Evolutionary conservation across 2,888 invertebrate genomes (phyloP).

Genomic region (Rhamphomyia laevipes): DNA sequence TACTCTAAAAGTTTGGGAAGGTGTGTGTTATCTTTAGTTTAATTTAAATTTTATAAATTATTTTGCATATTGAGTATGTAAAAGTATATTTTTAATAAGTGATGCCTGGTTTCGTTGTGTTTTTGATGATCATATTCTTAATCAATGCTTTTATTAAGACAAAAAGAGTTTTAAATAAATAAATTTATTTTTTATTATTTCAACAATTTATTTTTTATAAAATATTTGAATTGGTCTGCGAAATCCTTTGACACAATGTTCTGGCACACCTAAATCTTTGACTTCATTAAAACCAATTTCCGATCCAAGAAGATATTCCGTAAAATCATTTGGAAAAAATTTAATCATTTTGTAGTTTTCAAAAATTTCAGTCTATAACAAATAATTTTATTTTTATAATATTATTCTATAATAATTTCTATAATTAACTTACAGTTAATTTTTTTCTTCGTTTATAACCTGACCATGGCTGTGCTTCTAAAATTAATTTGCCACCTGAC

Average conservation of each 20-base stretch:
- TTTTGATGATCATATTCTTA: too few relatives aligned
- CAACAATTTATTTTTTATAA: constrained; percentile 18
- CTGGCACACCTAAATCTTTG: constrained; percentile 47
- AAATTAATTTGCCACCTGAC: constrained; percentile 63
- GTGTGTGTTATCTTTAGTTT: too few relatives aligned
- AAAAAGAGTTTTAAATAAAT: too few relatives aligned
- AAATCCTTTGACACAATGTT: constrained; percentile 53
- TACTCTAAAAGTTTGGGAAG: too few relatives aligned
- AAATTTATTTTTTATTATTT: too few relatives aligned
- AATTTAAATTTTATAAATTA: too few relatives aligned
- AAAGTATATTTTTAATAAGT: too few relatives aligned
- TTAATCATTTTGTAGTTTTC: constrained; percentile 46
- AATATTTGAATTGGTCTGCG: constrained; percentile 45
- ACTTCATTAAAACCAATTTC: constrained; percentile 56
- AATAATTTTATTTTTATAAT: neutral
- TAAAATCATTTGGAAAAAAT: constrained; percentile 57
- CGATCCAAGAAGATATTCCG: constrained; percentile 49
- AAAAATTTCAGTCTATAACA: constrained; percentile 21
- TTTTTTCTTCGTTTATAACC: constrained; percentile 63
- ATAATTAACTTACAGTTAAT: constrained; percentile 44
- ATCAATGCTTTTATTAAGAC: too few relatives aligned
- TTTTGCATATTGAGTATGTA: too few relatives aligned
- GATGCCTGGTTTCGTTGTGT: too few relatives aligned
- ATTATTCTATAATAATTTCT: neutral
- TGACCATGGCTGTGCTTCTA: constrained; percentile 75